phyloP scores from a whole-genome alignment of 2,888 invertebrate genomes.

The Rhamnusium bicolor region DNA sequence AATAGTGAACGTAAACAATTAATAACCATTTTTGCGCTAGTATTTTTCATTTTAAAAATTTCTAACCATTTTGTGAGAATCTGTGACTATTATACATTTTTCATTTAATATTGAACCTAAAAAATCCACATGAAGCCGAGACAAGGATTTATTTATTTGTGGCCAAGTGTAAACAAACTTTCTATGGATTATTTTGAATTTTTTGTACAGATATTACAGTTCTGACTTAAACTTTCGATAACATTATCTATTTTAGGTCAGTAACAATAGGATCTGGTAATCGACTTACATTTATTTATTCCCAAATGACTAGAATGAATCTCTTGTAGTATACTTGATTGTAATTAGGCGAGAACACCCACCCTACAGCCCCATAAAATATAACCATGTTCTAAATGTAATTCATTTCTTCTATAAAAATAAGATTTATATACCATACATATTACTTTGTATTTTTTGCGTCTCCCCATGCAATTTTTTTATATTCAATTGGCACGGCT shows the following conservation, averaged over 20 bases:
- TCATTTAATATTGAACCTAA: too few relatives aligned
- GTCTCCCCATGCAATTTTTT: slow-evolving; percentile 20
- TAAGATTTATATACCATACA: slow-evolving; percentile 20
- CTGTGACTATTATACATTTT: too few relatives aligned
- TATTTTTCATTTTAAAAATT: too few relatives aligned
- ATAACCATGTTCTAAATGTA: slow-evolving; percentile 21
- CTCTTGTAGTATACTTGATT: slow-evolving; percentile 16
- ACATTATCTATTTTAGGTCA: slow-evolving; percentile 26
- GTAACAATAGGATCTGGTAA: slow-evolving; percentile 25
- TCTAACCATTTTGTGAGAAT: too few relatives aligned
- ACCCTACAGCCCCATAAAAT: slow-evolving; percentile 23
- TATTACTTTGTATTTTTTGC: slow-evolving; percentile 17
- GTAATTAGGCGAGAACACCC: slow-evolving; percentile 13
- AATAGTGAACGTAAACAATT: too few relatives aligned
- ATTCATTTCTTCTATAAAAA: slow-evolving; percentile 17
- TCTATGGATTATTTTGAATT: too few relatives aligned
- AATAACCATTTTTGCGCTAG: too few relatives aligned
- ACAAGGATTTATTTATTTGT: too few relatives aligned
- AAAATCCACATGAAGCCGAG: too few relatives aligned
- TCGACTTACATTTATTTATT: slow-evolving; percentile 31
- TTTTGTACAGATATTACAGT: too few relatives aligned
- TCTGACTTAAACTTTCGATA: slow-evolving; percentile 13
- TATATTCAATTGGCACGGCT: slow-evolving; percentile 20
- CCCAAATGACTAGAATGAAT: slow-evolving; percentile 30
- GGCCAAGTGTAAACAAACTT: too few relatives aligned